Evolutionary conservation across 1,140 invertebrate genomes (phyloP).

Genomic region (Micrasema minimum): DNA sequence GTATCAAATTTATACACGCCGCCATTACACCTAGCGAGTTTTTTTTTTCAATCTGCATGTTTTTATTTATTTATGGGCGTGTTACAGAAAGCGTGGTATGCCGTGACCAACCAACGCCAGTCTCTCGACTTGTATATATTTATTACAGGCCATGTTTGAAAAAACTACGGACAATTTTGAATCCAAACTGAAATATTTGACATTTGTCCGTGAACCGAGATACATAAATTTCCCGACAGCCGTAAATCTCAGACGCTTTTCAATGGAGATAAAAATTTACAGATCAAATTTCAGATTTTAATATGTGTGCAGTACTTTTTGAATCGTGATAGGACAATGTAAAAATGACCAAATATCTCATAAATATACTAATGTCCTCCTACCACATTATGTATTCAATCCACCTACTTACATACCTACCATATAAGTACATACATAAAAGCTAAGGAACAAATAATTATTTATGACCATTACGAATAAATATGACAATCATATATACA

Average conservation of each 20-base stretch:
- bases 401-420: too few relatives aligned
- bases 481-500: too few relatives aligned
- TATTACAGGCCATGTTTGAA: slow-evolving; percentile 21
- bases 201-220: slow-evolving; percentile 35
- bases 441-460: too few relatives aligned
- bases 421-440: too few relatives aligned
- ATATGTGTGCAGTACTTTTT: too few relatives aligned
- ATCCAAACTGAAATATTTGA: slow-evolving; percentile 28
- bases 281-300: too few relatives aligned
- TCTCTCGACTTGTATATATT: slow-evolving; percentile 15
- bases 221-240: slow-evolving; percentile 16
- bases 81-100: slow-evolving; percentile 30
- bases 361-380: too few relatives aligned
- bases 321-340: too few relatives aligned
- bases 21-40: slow-evolving; percentile 13
- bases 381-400: too few relatives aligned
- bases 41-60: slow-evolving; percentile 34
- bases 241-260: slow-evolving; percentile 1
- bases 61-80: slow-evolving; percentile 32
- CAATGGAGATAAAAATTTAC: too few relatives aligned
- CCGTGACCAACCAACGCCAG: slow-evolving; percentile 25
- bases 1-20: slow-evolving; percentile 20
- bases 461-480: too few relatives aligned
- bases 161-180: slow-evolving; percentile 13
- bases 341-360: too few relatives aligned